phyloP scores from a whole-genome alignment of 2,797 vertebrate genomes.

The Acomys russatus region DNA sequence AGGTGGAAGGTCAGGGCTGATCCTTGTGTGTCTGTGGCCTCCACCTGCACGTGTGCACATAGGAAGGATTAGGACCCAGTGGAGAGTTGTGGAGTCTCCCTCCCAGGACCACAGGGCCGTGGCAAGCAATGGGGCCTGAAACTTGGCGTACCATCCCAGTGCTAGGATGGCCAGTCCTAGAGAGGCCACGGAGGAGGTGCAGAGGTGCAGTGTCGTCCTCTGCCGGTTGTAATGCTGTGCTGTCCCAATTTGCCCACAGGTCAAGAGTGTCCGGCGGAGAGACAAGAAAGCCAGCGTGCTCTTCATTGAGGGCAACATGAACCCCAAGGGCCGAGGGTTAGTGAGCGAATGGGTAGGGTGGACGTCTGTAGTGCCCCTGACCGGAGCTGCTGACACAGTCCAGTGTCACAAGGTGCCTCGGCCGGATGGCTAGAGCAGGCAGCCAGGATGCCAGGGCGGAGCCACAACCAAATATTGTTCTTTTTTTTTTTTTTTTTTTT shows the following conservation, averaged over 20 bases:
- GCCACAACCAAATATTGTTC: too few relatives aligned
- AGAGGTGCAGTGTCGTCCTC: too few relatives aligned
- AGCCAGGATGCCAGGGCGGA: background rate
- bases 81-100: background rate
- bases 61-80: background rate
- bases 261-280: conserved; percentile 92
- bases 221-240: background rate
- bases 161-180: background rate
- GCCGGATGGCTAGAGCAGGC: background rate
- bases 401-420: background rate
- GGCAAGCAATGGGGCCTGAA: background rate
- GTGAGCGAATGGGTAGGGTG: background rate
- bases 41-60: background rate
- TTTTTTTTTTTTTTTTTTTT: too few relatives aligned
- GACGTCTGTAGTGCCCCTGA: background rate
- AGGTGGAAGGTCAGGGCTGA: too few relatives aligned
- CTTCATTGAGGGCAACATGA: conserved; percentile 90
- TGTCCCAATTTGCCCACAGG: conserved; percentile 86
- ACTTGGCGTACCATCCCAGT: background rate
- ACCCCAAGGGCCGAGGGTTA: conserved; percentile 85
- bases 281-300: conserved; percentile 92
- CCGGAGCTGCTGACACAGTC: background rate
- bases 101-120: background rate
- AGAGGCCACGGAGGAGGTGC: background rate
- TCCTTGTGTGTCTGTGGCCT: too few relatives aligned